Conservation (phyloP, 2,888 invertebrate species). For the Archips xylosteana region DNA sequence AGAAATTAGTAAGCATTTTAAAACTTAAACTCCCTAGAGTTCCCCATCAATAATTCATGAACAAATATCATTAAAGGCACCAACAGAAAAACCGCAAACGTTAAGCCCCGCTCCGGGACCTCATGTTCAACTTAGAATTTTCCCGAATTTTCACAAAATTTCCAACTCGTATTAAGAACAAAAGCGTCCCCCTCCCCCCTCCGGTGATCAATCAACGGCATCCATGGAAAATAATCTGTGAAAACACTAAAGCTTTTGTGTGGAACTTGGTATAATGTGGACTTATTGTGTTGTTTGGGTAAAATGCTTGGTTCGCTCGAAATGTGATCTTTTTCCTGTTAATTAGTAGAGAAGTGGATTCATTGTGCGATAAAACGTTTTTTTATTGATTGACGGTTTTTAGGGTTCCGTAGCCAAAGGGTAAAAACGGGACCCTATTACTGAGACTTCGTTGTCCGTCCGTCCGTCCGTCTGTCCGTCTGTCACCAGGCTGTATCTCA, state of each 20-base stretch:
- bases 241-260: constrained; percentile 13
- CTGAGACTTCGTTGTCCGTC: no score
- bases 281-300: neutral
- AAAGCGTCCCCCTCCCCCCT: neutral
- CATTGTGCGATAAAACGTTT: neutral
- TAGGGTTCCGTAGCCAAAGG: neutral
- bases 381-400: neutral
- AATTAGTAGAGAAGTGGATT: neutral
- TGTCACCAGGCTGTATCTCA: no score
- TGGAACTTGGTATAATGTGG: constrained; percentile 9
- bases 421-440: no score
- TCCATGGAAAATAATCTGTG: constrained; percentile 27
- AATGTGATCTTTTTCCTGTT: neutral
- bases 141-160: constrained; percentile 18
- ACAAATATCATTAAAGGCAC: constrained; percentile 11
- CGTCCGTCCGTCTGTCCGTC: no score
- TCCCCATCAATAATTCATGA: neutral
- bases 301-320: neutral
- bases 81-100: constrained; percentile 12
- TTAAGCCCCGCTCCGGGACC: neutral
- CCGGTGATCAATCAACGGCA: constrained; percentile 36
- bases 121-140: neutral
- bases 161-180: constrained; percentile 34
- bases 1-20: neutral
- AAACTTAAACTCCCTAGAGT: neutral